A percentile compares a stretch with the other conserved stretches of the same genome.
Evolutionary conservation across 2,888 invertebrate species (phyloP).

Genomic region (Tribolium freemani): DNA sequence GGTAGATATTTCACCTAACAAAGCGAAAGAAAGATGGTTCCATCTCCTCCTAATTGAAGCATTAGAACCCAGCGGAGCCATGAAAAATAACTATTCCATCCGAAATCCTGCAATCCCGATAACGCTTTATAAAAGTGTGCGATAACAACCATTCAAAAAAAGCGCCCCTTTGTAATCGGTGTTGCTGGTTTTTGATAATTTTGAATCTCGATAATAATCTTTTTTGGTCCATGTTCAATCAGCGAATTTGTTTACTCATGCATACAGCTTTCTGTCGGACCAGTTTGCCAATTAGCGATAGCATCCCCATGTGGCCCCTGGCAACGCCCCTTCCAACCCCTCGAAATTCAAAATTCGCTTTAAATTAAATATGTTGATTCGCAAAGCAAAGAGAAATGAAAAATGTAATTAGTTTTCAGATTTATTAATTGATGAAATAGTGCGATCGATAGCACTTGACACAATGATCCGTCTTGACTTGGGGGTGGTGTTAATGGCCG

Average conservation of each 20-base stretch:
- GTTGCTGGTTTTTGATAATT: conserved; percentile 22
- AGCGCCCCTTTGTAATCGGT: neutral
- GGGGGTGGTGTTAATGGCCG: conserved; percentile 4
- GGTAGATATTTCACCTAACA: neutral
- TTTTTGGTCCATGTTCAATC: conserved; percentile 49
- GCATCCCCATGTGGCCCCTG: conserved; percentile 46
- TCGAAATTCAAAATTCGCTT: conserved; percentile 50
- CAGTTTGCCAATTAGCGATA: conserved; percentile 54
- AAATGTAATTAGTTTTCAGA: neutral
- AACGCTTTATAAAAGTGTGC: neutral
- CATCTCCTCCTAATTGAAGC: neutral
- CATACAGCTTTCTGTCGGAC: conserved; percentile 49
- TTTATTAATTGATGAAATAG: neutral
- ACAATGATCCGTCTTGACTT: conserved; percentile 1
- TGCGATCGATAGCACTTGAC: conserved; percentile 14
- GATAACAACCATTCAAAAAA: neutral
- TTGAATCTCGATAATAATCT: conserved; percentile 49
- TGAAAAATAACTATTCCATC: neutral
- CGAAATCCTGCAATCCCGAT: neutral
- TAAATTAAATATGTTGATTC: conserved; percentile 51
- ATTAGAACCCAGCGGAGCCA: neutral
- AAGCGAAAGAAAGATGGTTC: neutral
- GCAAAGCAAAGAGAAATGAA: conserved; percentile 20
- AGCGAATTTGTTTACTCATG: conserved; percentile 52
- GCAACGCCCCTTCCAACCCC: conserved; percentile 49